Base-by-base conservation (phyloP, 2,888 invertebrate genomes). In the Atethmia centrago region DNA sequence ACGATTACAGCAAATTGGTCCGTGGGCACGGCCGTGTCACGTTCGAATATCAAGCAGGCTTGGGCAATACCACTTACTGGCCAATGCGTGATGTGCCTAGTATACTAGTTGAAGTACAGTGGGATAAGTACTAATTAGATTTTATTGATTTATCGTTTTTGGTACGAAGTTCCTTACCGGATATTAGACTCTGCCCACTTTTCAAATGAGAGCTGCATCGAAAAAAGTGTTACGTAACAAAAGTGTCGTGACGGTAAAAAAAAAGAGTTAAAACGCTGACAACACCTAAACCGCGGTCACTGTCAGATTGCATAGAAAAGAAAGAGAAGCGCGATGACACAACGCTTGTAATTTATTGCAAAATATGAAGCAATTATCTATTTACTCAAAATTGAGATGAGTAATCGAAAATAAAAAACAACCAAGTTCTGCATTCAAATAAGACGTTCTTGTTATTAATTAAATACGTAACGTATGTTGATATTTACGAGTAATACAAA, bases 1-100 rank as follows among this genome's bases (percentile, higher is more conserved):
- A 89, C 90, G 94, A 96, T 96, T 96, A 95, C 90, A 85, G 93
- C 88, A 94, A 95, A 96, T 95, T 95, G 95, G 93, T 90, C 93
- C 90, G 90, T 85, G 90, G 92, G 90, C 89, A 89, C 86, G 91
- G 93, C 90, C 89, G 90, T 94, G 94, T 94, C 95, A 94, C 95
- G 95, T 81, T 90, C 94, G 95, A 94, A 94, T 95, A 94, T 93
- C 93, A 95, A 95, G 85, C 91, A 93, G 93, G 92, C 91, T 95
- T 94, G 90, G 85, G 91, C 92, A 95, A 95, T 90, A 88, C 90
- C 91, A 92, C 91, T 93, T 92, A 93, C 90, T 91, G 90, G 90
- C 85, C 94, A 91, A 93, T 94, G 93, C 94, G 93, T 94, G 94
- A 94, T 93, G 93, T 89, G 88, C 88, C 83, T 82, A 87, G 84